phyloP scores from a whole-genome alignment of 2,113 vertebrate genomes.

The Podilymbus podiceps region DNA sequence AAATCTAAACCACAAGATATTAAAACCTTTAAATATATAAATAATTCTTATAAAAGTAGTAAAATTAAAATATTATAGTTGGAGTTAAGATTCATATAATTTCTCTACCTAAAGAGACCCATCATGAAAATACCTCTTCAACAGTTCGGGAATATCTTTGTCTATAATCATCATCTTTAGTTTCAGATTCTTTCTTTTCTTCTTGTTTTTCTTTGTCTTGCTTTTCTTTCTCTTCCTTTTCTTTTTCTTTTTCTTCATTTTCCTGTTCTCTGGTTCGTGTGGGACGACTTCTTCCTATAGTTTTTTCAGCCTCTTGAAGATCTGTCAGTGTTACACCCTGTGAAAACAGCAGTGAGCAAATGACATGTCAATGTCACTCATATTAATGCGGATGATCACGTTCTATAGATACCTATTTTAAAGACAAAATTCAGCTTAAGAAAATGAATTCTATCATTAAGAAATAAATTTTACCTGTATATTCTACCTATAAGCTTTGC shows the following conservation, averaged over 20 bases:
- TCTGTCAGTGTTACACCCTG: slow-evolving; percentile 96
- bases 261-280: slow-evolving; percentile 88
- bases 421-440: neutral
- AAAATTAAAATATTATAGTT: neutral
- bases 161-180: slow-evolving; percentile 92
- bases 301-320: slow-evolving; percentile 98
- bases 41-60: neutral
- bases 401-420: neutral
- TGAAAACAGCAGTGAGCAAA: neutral
- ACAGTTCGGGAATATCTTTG: slow-evolving; percentile 87
- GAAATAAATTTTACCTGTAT: neutral
- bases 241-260: slow-evolving; percentile 90
- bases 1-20: neutral
- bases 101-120: slow-evolving; percentile 31
- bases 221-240: slow-evolving; percentile 91
- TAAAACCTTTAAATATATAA: neutral
- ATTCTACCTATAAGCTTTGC: neutral
- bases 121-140: slow-evolving; percentile 84
- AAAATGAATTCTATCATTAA: neutral
- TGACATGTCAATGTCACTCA: neutral
- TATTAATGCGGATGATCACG: neutral
- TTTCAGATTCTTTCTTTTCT: slow-evolving; percentile 91
- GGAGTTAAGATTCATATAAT: neutral
- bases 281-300: slow-evolving; percentile 89
- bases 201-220: slow-evolving; percentile 95